Evolutionary conservation across 53 echinoderm and acorn worm genomes (phyloP), one percentile per base, ranked within the genome.

Genomic region (Patiria pectinifera): DNA sequence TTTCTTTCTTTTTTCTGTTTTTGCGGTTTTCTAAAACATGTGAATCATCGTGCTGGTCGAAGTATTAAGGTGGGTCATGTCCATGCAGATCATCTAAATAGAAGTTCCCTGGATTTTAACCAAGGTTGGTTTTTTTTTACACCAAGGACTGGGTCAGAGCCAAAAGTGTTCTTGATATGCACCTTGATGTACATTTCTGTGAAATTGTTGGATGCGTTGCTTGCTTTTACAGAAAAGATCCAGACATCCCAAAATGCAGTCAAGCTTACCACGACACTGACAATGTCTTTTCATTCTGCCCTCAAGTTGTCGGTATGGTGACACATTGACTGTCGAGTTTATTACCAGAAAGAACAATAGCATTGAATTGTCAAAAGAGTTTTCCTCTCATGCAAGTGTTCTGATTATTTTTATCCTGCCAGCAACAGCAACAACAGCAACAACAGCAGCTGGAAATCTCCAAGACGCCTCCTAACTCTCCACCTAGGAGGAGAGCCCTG

Each of bases 401-500:
- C 78, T 86, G 14, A 66, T 66, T 70, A 74, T 90, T 91, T n/a
- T 86, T 60, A 53, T 86, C 59, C 75, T 86, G 72, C 24, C 92
- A 83, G 92, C 94, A 94, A n/a, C 81, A 81, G 78, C 83, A 83
- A 69, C 94, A 93, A 66, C 93, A 87, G 26, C 87, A 87, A 14
- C 94, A 93, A 63, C 93, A 89, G 48, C 89, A 89, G 11, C 69
- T 89, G 44, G 89, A 89, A 22, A 23, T 48, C 13, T 22, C 89
- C 21, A 84, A 92, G 61, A 69, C 93, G 18, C 94, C 94, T 6
- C 93, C 93, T 12, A 76, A 87, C 13, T 94, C 96, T 6, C 89
- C 87, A 47, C 91, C 93, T 83, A 92, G 92, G 7, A 86, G 96
- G 22, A 82, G 96, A 71, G 96, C 96, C 35, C 92, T 96, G 43